phyloP scores from a whole-genome alignment of 2,888 invertebrate species.

The Polydrusus tereticollis region DNA sequence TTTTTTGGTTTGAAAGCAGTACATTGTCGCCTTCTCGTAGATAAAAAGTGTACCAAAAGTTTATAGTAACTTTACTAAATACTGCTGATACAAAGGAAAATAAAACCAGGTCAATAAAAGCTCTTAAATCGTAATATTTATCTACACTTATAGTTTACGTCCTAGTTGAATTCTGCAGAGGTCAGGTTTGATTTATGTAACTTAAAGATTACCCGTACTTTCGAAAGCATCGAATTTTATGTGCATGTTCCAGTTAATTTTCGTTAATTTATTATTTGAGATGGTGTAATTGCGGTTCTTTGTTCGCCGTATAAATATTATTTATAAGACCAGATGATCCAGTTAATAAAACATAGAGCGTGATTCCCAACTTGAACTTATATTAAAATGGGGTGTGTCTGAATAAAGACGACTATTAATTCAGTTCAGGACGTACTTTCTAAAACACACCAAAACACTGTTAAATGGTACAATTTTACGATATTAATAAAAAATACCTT shows the following conservation, averaged over 20 bases:
- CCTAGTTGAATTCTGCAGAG: slow-evolving; percentile 4
- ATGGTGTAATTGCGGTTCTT: not conserved
- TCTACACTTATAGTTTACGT: slow-evolving; percentile 1
- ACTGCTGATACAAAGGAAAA: not conserved
- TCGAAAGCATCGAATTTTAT: slow-evolving; percentile 14
- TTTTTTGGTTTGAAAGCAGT: no score
- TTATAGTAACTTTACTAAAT: not conserved
- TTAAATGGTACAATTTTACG: no score
- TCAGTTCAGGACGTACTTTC: no score
- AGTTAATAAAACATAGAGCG: no score
- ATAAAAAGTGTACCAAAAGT: no score
- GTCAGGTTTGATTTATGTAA: slow-evolving; percentile 7
- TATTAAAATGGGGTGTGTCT: no score
- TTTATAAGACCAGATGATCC: not conserved
- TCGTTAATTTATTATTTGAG: slow-evolving; percentile 1
- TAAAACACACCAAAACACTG: no score
- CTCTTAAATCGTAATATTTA: slow-evolving; percentile 2
- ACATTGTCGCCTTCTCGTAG: no score
- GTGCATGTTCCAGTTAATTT: slow-evolving; percentile 1
- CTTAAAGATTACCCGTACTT: slow-evolving; percentile 10
- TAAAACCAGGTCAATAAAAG: slow-evolving; percentile 4
- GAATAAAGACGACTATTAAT: no score
- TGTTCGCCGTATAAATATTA: not conserved
- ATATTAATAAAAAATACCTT: no score
- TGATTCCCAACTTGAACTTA: no score